These are phyloP conservation scores for Xestoiulus laeticollis DNA, from an alignment of 2,888 invertebrate genomes.

Conservation along the genomic window DNA sequence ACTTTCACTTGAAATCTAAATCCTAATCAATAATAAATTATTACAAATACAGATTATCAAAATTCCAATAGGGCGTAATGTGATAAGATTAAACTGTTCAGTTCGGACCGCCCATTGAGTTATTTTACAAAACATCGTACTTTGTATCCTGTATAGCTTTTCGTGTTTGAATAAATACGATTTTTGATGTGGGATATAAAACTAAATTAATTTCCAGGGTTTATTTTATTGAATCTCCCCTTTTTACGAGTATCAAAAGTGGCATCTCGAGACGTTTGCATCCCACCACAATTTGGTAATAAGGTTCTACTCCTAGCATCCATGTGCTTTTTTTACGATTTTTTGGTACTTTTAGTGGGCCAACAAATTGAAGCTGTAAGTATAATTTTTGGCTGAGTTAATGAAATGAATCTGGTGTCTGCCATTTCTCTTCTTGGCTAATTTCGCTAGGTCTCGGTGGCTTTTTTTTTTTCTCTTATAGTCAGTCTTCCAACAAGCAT, in stretches of 20 bases:
- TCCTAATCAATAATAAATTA: too few species aligned
- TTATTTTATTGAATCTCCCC: not conserved
- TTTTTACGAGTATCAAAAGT: not conserved
- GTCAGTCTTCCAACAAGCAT: slow-evolving; percentile 9
- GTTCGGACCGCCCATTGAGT: too few species aligned
- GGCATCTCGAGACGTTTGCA: not conserved
- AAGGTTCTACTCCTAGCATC: not conserved
- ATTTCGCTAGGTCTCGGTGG: not conserved
- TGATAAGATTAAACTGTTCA: too few species aligned
- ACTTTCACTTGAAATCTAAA: too few species aligned
- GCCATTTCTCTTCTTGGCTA: not conserved
- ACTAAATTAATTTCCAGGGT: not conserved
- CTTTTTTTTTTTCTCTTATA: not conserved
- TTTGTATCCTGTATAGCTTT: too few species aligned
- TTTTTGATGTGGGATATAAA: not conserved
- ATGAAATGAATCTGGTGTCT: slow-evolving; percentile 28
- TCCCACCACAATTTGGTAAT: not conserved
- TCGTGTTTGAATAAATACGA: not conserved
- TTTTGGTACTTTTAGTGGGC: not conserved
- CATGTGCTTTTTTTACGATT: not conserved
- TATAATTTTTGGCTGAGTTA: slow-evolving; percentile 6
- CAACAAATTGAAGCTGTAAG: slow-evolving; percentile 27
- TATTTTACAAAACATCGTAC: not conserved
- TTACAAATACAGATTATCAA: too few species aligned
- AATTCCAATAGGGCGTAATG: too few species aligned